Percentiles rank a stretch among this genome's conserved stretches.
phyloP scores from a whole-genome alignment of 2,113 vertebrate species.

The Bambusicola thoracicus region DNA sequence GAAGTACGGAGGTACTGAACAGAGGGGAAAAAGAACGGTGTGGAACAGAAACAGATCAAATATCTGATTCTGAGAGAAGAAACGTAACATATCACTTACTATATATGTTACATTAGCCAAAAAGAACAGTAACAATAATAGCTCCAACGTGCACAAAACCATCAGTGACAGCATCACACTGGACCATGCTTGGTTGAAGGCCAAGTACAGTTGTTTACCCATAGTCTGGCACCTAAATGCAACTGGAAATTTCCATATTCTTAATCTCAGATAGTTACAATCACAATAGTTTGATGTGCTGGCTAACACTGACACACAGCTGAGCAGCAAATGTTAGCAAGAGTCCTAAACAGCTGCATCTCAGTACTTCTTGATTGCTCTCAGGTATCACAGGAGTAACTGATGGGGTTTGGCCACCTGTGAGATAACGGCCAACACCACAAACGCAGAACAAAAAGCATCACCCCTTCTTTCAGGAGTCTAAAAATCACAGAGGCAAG shows the following conservation, averaged over 20 bases:
- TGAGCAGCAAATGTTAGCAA: background rate
- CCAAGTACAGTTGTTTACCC: background rate
- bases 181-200: background rate
- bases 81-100: background rate
- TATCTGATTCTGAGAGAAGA: background rate
- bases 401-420: background rate
- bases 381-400: background rate
- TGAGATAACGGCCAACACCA: background rate
- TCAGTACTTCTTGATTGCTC: background rate
- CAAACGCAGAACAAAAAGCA: background rate
- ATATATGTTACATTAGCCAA: background rate
- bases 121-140: background rate
- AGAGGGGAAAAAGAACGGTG: background rate
- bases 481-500: background rate
- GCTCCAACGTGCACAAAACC: background rate
- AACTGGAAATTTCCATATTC: background rate
- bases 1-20: background rate
- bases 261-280: background rate
- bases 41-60: background rate
- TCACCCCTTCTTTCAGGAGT: background rate
- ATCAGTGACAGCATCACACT: background rate
- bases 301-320: accelerated
- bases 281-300: background rate
- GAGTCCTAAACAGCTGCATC: background rate
- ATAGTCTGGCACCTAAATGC: background rate